These are phyloP conservation scores for Semnornis frantzii DNA, from an alignment of 2,113 vertebrate genomes.

Conservation along the genomic window DNA sequence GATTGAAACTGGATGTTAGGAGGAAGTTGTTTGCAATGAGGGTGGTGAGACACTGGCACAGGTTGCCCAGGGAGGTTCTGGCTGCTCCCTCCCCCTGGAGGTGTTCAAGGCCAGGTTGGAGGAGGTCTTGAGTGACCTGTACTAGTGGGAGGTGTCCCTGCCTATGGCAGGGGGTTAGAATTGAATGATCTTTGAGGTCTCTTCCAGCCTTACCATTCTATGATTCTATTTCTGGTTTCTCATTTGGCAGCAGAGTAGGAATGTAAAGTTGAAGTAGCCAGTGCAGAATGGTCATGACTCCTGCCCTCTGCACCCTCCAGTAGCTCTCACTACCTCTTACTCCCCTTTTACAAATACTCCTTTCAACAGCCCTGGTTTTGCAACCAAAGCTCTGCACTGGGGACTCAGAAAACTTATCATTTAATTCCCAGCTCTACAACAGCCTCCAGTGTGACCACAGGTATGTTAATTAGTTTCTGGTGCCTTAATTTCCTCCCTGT, in stretches of 20 bases:
- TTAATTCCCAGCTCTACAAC: not conserved
- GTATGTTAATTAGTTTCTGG: conserved; percentile 6
- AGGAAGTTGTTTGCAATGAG: too few species aligned
- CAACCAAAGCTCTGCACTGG: not conserved
- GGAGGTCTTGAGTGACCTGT: too few species aligned
- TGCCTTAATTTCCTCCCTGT: not conserved
- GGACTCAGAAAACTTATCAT: not conserved
- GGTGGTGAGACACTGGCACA: too few species aligned
- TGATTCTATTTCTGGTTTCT: not conserved
- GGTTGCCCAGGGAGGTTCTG: too few species aligned
- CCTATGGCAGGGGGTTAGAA: too few species aligned
- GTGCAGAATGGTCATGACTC: not conserved
- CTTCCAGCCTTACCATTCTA: too few species aligned
- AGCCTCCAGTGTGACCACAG: not conserved
- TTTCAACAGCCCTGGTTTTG: not conserved
- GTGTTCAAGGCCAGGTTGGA: too few species aligned
- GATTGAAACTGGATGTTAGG: too few species aligned
- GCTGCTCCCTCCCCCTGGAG: too few species aligned
- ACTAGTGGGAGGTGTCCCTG: too few species aligned
- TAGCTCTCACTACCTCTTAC: not conserved
- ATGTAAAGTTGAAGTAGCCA: not conserved
- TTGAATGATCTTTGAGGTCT: too few species aligned
- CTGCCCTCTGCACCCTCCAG: not conserved
- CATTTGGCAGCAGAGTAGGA: not conserved
- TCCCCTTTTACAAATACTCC: not conserved